A percentile compares a stretch with the other conserved stretches of the same genome.
phyloP scores from a whole-genome alignment of 2,113 vertebrate genomes.

The Odobenus rosmarus region DNA sequence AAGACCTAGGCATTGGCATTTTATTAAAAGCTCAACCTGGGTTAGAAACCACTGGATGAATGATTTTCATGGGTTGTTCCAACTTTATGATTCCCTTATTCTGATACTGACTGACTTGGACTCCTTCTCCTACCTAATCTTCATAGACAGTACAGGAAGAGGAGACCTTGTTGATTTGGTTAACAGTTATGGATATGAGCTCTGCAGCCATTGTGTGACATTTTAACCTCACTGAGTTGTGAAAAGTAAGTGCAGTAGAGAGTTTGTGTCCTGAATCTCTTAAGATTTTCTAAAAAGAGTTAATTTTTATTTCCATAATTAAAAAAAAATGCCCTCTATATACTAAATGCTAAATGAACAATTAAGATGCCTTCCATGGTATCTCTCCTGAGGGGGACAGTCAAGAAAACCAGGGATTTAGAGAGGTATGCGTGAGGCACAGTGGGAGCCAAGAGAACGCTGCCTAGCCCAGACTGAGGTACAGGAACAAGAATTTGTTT shows the following conservation, averaged over 20 bases:
- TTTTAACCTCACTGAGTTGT: neutral
- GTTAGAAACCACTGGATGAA: neutral
- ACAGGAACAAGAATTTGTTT: neutral
- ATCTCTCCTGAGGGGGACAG: neutral
- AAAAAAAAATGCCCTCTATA: neutral
- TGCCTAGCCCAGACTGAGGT: too few relatives aligned
- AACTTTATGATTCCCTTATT: neutral
- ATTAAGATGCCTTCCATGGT: neutral
- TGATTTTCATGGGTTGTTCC: neutral
- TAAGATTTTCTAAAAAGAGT: neutral
- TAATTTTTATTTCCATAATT: neutral
- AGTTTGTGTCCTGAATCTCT: neutral
- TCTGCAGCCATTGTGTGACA: neutral
- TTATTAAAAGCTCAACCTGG: neutral
- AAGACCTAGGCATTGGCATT: neutral
- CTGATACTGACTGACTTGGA: neutral
- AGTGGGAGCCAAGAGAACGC: neutral
- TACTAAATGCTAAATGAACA: neutral
- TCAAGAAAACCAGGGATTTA: neutral
- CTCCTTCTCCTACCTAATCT: neutral
- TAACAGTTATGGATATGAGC: neutral
- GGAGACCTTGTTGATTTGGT: neutral
- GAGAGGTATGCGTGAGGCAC: neutral
- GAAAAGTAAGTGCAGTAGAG: neutral
- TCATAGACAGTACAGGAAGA: neutral